Base-by-base conservation (phyloP, 1,140 invertebrate species). In the Anagrus nilaparvatae region DNA sequence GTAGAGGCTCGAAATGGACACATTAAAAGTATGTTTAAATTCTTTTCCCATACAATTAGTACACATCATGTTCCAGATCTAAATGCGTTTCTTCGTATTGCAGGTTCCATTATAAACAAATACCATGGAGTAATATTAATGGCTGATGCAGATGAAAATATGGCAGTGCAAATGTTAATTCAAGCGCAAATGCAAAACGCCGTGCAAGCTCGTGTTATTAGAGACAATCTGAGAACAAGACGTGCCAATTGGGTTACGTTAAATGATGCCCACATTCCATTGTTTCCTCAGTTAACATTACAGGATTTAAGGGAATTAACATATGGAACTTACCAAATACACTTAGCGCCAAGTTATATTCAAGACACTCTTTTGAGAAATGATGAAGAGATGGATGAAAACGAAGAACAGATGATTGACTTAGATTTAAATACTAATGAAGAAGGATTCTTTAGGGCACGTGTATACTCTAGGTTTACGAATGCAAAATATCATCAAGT, bases 1-100 rank as follows among this genome's bases (percentile, higher is more conserved):
- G 36, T 43, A 3, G 40, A 47, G 19, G 13, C 19, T 23, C 10
- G 45, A 28, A 47, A 47, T 32, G 41, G 37, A 3, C 37, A 44
- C 12, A 7, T 48, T 1, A 43, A 40, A 32, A 24, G 31, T 2
- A 12, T 44, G 2, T 44, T 47, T 16, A 47, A 47, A 21, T 47
- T 43, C 20, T 40, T 47, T 3, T 2, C 27, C 13, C 4, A 45
- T 17, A 35, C 21, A 9, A 35, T 45, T 5, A 5, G 8, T 16
- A 45, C 25, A 14, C 4, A 20, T 3, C 31, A 35, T 18, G 7
- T 45, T 21, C 33, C 23, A 30, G 16, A 30, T 30, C 29, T 30
- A 14, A 13, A 13, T 13, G 29, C 28, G 12, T 39, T 28, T 29
- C 16, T 29, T 17, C 37, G 37, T 14, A 39, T 39, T 16, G 27